Evolutionary conservation across 1,140 invertebrate genomes (phyloP).

Genomic region (Lerema accius): DNA sequence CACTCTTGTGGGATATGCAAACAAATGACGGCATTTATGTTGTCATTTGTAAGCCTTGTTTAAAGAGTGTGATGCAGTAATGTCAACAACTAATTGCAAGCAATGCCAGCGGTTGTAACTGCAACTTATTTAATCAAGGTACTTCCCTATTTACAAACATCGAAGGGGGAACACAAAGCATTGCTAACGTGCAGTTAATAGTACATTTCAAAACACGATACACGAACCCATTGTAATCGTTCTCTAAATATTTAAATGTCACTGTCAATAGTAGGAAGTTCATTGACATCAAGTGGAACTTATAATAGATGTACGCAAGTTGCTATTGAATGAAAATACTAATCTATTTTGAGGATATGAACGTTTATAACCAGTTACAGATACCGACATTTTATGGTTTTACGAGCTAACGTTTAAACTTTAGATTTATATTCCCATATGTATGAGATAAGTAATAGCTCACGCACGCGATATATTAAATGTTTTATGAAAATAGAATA

Average conservation of each 20-base stretch:
- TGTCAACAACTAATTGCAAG: too few species aligned
- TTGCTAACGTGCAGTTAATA: slow-evolving; percentile 13
- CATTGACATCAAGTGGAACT: slow-evolving; percentile 23
- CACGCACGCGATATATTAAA: too few species aligned
- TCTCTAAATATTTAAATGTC: slow-evolving; percentile 33
- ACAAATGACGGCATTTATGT: too few species aligned
- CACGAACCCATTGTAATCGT: slow-evolving; percentile 23
- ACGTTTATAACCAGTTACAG: not conserved
- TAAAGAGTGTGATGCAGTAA: too few species aligned
- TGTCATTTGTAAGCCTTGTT: too few species aligned
- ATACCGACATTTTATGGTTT: too few species aligned
- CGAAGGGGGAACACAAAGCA: slow-evolving; percentile 24
- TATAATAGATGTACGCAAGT: not conserved
- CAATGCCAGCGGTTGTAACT: too few species aligned
- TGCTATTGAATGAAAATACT: slow-evolving; percentile 14
- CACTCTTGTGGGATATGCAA: too few species aligned
- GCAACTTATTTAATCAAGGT: too few species aligned
- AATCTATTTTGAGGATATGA: not conserved
- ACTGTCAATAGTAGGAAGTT: slow-evolving; percentile 27
- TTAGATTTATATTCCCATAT: not conserved
- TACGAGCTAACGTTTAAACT: not conserved
- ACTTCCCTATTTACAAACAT: slow-evolving; percentile 23
- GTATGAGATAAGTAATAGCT: too few species aligned
- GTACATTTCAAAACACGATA: slow-evolving; percentile 26
- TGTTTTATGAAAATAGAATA: too few species aligned